phyloP scores from a whole-genome alignment of 2,113 vertebrate genomes.

The Cebidichthys violaceus region DNA sequence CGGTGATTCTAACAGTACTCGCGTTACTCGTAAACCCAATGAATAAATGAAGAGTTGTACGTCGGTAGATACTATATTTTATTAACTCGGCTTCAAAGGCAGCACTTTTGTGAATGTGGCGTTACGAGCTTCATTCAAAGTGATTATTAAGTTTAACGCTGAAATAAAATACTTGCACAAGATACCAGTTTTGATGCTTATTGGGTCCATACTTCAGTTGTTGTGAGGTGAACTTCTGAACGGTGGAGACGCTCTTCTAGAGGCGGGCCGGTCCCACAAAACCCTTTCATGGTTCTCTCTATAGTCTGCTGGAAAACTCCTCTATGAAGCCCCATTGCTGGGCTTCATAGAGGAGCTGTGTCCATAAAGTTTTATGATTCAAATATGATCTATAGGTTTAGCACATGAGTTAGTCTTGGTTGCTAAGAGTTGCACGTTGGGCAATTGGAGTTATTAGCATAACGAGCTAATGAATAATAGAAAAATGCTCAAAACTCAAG shows the following conservation, averaged over 20 bases:
- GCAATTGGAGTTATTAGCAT: too few relatives aligned
- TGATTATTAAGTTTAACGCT: slow-evolving; percentile 34
- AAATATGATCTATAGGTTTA: too few relatives aligned
- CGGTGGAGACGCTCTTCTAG: slow-evolving; percentile 53
- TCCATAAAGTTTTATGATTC: too few relatives aligned
- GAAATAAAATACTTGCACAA: not conserved
- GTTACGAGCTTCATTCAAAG: slow-evolving; percentile 13
- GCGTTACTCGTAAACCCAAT: not conserved
- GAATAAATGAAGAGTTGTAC: slow-evolving; percentile 25
- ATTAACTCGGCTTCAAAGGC: slow-evolving; percentile 3
- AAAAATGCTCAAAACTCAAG: too few relatives aligned
- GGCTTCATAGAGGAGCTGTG: too few relatives aligned
- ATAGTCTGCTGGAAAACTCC: not conserved
- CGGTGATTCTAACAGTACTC: not conserved
- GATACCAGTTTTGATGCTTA: not conserved
- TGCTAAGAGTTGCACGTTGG: too few relatives aligned
- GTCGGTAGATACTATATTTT: slow-evolving; percentile 3
- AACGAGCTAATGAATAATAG: too few relatives aligned
- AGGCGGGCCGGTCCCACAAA: slow-evolving; percentile 21
- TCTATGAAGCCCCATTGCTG: not conserved
- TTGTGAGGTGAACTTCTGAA: slow-evolving; percentile 37
- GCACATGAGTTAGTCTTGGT: too few relatives aligned
- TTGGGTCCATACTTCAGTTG: slow-evolving; percentile 6
- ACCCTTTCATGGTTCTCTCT: not conserved
- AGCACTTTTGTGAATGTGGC: not conserved